Evolutionary conservation across 1,140 invertebrate species (phyloP).

Genomic region (Chymomyza costata): DNA sequence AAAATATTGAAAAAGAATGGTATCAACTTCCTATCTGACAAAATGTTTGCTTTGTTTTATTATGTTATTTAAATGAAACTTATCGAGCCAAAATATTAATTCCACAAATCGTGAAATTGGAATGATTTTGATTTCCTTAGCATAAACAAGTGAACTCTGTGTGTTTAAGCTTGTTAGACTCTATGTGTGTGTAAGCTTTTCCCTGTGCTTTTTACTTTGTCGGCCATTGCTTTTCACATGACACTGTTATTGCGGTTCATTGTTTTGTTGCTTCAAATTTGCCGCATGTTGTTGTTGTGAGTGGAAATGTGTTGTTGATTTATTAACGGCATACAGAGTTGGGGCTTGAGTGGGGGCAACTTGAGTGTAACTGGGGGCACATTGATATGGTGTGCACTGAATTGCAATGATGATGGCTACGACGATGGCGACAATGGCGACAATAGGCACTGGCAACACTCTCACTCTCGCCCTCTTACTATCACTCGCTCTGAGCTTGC

Average conservation of each 20-base stretch:
- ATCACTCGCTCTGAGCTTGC: too few relatives aligned
- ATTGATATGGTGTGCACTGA: constrained; percentile 41
- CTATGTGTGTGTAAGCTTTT: too few relatives aligned
- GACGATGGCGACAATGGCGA: constrained; percentile 19
- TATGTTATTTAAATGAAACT: too few relatives aligned
- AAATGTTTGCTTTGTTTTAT: constrained; percentile 21
- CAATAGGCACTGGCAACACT: constrained; percentile 3
- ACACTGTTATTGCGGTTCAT: constrained; percentile 62
- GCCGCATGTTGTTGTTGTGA: constrained; percentile 34
- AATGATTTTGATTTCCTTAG: too few relatives aligned
- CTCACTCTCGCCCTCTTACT: too few relatives aligned
- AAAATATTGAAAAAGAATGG: too few relatives aligned
- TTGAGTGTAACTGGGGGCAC: constrained; percentile 26
- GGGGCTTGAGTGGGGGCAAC: constrained; percentile 26
- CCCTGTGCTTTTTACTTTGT: constrained; percentile 18
- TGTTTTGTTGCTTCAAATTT: constrained; percentile 55
- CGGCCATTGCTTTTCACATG: constrained; percentile 22
- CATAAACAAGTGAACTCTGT: too few relatives aligned
- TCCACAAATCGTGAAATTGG: too few relatives aligned
- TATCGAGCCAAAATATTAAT: too few relatives aligned
- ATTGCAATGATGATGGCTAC: constrained; percentile 23
- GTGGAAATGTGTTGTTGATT: constrained; percentile 67
- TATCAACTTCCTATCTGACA: too few relatives aligned
- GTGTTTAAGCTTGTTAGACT: too few relatives aligned
- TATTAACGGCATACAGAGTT: constrained; percentile 50